These are phyloP conservation scores for Neosalanx taihuensis DNA, from an alignment of 2,797 vertebrate genomes.

Conservation along the genomic window DNA sequence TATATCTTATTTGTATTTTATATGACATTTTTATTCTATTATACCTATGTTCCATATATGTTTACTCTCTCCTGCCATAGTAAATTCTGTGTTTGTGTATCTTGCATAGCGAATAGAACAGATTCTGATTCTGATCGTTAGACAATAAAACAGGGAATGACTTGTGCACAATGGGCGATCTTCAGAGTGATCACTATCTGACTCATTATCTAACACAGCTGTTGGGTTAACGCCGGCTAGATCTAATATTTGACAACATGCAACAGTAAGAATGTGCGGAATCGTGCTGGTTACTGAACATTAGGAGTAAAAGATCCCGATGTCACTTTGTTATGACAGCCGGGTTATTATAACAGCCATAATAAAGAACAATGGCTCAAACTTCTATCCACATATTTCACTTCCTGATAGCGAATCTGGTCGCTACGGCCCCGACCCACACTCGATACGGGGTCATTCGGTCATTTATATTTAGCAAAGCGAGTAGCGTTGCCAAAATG, in stretches of 20 bases:
- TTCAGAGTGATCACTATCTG: background rate
- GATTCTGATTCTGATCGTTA: background rate
- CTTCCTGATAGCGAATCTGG: background rate
- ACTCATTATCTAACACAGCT: background rate
- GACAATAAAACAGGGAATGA: background rate
- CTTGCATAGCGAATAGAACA: too few species aligned
- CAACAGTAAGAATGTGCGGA: too few species aligned
- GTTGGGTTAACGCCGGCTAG: background rate
- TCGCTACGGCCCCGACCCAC: background rate
- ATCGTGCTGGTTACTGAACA: too few species aligned
- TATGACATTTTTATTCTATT: too few species aligned
- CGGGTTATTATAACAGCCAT: background rate
- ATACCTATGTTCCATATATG: too few species aligned
- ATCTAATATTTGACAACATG: too few species aligned
- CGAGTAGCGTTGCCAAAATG: background rate
- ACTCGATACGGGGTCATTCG: background rate
- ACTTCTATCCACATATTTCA: background rate
- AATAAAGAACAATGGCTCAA: conserved; percentile 4
- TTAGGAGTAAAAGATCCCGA: background rate
- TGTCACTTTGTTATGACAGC: background rate
- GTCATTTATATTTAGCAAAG: background rate
- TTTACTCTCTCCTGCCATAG: too few species aligned
- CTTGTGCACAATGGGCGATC: background rate
- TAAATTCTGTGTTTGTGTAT: too few species aligned
- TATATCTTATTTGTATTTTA: too few species aligned